Base-by-base conservation (phyloP, 2,113 vertebrate genomes). In the Callipepla squamata region DNA sequence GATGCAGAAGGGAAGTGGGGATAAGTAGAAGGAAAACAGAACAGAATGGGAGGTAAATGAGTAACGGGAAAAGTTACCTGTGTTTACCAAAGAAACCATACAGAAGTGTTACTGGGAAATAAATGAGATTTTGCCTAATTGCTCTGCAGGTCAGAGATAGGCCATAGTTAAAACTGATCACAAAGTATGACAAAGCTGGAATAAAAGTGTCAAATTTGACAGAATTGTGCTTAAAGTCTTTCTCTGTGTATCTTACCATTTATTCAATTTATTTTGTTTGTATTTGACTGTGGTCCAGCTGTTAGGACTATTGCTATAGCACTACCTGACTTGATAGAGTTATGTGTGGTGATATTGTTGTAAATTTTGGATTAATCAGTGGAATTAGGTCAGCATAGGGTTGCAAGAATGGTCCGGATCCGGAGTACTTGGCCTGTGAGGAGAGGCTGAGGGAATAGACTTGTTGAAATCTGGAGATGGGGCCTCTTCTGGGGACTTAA, bases 361-460 rank as follows among this genome's bases (percentile, higher is more conserved):
- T 38, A 50, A 92, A 30, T 48, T 28, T 36, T 30, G 36, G 67
- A 9, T 7, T 74, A 44, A 36, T 61, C 38, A 7, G 20, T 32
- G 66, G 14, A 48, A 21, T 0, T 3, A 28, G 26, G 44, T 85
- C 58, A 45, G 20, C 1, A 1, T 25, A 30, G 40, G 16, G 2
- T 34, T 80, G 16, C 5, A 5, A 67, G 40, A 44, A 2, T 21
- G 47, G 21, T 23, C 30, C 32, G 32, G 30, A 17, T 4, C 53
- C 8, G 12, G 16, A 57, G 58, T 53, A 4, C 40, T 26, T 61
- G 50, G 22, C 9, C 30, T 66, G 6, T 66, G 76, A 55, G n/a
- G n/a, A 44, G 40, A 14, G 51, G 21, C 36, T 45, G 32, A 74
- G 32, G 25, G 38, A 70, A 11, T 9, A 48, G 77, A 11, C 14